Percentiles rank a stretch among this genome's conserved stretches.
Conservation (phyloP, 2,797 vertebrate species). For the Intellagama lesueurii region DNA sequence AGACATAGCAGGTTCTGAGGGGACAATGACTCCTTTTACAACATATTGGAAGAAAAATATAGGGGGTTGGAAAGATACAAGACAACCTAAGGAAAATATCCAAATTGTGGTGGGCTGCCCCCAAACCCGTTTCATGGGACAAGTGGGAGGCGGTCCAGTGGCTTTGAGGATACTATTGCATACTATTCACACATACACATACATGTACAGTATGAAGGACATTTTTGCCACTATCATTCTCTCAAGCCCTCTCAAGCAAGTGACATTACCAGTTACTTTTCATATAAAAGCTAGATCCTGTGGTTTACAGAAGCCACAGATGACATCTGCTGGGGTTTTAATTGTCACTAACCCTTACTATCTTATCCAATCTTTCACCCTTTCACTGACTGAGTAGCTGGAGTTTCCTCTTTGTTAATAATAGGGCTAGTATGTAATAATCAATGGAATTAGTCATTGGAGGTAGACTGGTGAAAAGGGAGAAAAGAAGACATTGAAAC, state of each 20-base stretch:
- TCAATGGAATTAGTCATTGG: not conserved
- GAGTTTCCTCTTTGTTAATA: slow-evolving; percentile 1
- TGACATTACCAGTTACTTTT: not conserved
- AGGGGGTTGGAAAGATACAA: not conserved
- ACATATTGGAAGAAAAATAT: not conserved
- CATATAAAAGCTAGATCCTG: not conserved
- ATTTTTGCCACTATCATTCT: not conserved
- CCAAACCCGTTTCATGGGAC: no score
- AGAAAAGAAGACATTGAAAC: not conserved
- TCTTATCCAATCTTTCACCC: not conserved
- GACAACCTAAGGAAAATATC: not conserved
- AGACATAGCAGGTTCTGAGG: not conserved
- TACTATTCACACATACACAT: not conserved
- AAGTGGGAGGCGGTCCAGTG: no score
- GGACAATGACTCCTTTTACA: not conserved
- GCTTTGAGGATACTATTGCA: no score
- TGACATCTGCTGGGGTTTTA: slow-evolving; percentile 11
- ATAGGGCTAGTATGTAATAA: slow-evolving; percentile 1
- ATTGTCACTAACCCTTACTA: not conserved
- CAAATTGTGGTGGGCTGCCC: not conserved
- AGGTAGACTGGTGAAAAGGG: not conserved
- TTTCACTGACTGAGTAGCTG: not conserved
- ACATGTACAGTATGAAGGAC: not conserved
- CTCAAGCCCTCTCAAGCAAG: not conserved
- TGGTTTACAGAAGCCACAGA: not conserved